These are phyloP conservation scores for Brachionus asplanchnoidis DNA, from an alignment of 1,140 invertebrate species.

Conservation along the genomic window DNA sequence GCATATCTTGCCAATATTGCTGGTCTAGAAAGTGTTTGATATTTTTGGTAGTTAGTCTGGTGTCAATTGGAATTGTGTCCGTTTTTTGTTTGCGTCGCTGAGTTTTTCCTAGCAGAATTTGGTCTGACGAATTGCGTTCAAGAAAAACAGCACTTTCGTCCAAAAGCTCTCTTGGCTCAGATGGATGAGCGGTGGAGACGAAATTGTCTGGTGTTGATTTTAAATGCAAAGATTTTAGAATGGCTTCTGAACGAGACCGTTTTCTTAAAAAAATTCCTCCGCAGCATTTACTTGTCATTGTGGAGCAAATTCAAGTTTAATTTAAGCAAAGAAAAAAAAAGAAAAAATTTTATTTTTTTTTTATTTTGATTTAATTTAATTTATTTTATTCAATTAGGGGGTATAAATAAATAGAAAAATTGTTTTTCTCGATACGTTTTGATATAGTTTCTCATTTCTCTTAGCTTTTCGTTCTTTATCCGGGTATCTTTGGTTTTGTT, in stretches of 20 bases:
- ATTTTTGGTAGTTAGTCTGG: neutral
- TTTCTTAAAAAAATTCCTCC: neutral
- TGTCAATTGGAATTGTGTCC: neutral
- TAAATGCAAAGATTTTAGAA: neutral
- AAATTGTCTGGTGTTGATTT: neutral
- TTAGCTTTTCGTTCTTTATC: neutral
- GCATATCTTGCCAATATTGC: neutral
- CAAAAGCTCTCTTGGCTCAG: neutral
- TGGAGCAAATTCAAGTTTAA: neutral
- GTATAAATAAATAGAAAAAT: neutral
- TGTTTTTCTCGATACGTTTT: neutral
- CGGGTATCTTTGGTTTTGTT: neutral
- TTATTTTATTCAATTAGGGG: neutral
- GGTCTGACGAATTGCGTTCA: neutral
- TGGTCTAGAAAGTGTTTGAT: slow-evolving; percentile 3
- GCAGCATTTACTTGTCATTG: neutral
- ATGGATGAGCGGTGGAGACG: neutral
- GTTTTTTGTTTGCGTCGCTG: neutral
- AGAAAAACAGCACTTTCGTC: neutral
- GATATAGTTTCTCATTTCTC: neutral
- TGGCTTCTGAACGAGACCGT: neutral
- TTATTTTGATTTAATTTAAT: neutral
- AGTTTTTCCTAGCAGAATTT: neutral
- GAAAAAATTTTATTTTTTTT: neutral
- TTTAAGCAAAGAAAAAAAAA: neutral